Conservation (phyloP, 2,113 vertebrate genomes). For the Pagrus major region DNA sequence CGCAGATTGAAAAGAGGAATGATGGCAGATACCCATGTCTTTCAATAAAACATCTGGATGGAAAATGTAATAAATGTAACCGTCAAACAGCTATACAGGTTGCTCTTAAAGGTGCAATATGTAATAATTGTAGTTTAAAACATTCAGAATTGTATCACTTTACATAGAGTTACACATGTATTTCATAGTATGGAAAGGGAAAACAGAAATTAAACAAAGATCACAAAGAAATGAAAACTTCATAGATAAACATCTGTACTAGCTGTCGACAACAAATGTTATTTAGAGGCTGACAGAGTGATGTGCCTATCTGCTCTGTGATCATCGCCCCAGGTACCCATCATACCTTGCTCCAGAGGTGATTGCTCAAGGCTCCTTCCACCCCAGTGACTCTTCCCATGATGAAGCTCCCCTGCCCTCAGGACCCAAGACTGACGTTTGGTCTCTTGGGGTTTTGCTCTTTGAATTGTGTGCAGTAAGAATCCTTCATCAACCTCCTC, state of each 20-base stretch:
- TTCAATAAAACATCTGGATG: constrained; percentile 64
- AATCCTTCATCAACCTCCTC: constrained; percentile 32
- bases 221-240: neutral
- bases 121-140: no score
- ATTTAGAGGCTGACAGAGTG: constrained; percentile 11
- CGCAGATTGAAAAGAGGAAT: constrained; percentile 52
- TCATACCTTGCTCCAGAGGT: constrained; percentile 98
- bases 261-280: neutral
- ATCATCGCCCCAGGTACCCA: constrained; percentile 87
- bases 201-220: neutral
- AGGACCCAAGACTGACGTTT: constrained; percentile 95
- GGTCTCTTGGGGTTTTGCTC: constrained; percentile 95
- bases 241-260: no score
- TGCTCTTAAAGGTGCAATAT: constrained; percentile 26
- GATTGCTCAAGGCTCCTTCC: constrained; percentile 91
- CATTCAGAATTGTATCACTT: no score
- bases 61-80: constrained; percentile 57
- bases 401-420: constrained; percentile 88
- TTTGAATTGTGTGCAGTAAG: constrained; percentile 96
- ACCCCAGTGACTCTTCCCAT: constrained; percentile 86
- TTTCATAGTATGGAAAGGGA: neutral
- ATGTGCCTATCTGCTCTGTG: constrained; percentile 32
- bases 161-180: neutral
- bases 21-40: constrained; percentile 24
- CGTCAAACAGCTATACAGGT: constrained; percentile 41